A percentile compares a stretch with the other conserved stretches of the same genome.
These are phyloP conservation scores for Aromia moschata DNA, from an alignment of 2,888 invertebrate species.

Conservation along the genomic window DNA sequence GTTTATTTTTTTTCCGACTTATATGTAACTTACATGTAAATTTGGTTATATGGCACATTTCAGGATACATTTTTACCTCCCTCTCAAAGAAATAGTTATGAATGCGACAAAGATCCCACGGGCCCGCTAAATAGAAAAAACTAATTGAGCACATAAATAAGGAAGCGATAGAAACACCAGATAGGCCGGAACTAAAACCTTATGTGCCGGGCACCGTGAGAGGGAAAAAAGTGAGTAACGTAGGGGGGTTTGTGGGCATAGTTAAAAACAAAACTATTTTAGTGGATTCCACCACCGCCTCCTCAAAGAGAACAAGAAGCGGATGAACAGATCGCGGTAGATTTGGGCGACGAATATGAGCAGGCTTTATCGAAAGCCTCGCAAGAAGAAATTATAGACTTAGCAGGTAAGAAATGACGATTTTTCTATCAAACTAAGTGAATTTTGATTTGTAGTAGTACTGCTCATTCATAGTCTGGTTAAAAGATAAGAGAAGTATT, in stretches of 20 bases:
- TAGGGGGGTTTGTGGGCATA: slow-evolving; percentile 16
- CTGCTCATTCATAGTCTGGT: no score
- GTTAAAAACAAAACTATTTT: slow-evolving; percentile 49
- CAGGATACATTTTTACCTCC: slow-evolving; percentile 98
- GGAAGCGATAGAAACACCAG: slow-evolving; percentile 97
- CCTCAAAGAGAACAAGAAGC: slow-evolving; percentile 78
- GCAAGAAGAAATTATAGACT: slow-evolving; percentile 97
- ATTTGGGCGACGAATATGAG: slow-evolving; percentile 94
- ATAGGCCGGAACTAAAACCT: slow-evolving; percentile 95
- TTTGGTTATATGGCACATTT: slow-evolving; percentile 58
- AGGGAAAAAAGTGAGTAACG: slow-evolving; percentile 81
- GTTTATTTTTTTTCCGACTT: no score
- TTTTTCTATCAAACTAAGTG: slow-evolving; percentile 4
- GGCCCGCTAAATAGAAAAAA: slow-evolving; percentile 94
- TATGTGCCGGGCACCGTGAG: slow-evolving; percentile 89
- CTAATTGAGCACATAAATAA: slow-evolving; percentile 97
- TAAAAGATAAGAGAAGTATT: no score
- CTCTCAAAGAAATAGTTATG: slow-evolving; percentile 93
- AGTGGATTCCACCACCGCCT: slow-evolving; percentile 86
- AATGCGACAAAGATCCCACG: slow-evolving; percentile 94
- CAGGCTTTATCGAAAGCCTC: slow-evolving; percentile 86
- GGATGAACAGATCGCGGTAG: slow-evolving; percentile 92
- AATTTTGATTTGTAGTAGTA: no score
- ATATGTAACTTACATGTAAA: no score
- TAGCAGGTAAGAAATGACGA: slow-evolving; percentile 81